A percentile compares a stretch with the other conserved stretches of the same genome.
Evolutionary conservation across 2,888 invertebrate genomes (phyloP).

Genomic region (Desoria tigrina): DNA sequence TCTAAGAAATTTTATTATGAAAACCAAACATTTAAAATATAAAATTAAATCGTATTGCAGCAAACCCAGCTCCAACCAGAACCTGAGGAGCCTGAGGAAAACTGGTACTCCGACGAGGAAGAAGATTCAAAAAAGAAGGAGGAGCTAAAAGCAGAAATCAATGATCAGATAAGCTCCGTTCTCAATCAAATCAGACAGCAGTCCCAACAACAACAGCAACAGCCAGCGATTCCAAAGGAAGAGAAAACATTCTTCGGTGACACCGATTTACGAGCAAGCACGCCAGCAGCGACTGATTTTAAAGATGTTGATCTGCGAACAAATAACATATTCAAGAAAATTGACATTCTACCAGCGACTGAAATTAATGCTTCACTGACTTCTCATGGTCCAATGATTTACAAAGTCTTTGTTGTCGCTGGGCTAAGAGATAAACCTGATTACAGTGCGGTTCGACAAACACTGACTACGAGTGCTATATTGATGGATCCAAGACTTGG

Average conservation of each 20-base stretch:
- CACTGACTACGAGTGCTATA: slow-evolving; percentile 39
- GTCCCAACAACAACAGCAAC: slow-evolving; percentile 22
- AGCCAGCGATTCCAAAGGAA: background rate
- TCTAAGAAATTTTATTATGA: slow-evolving; percentile 17
- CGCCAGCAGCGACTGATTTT: slow-evolving; percentile 51
- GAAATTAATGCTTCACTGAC: slow-evolving; percentile 82
- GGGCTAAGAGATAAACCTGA: slow-evolving; percentile 71
- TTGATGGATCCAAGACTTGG: slow-evolving; percentile 70
- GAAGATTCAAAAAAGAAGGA: slow-evolving; percentile 30
- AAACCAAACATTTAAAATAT: slow-evolving; percentile 1
- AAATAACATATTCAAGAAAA: slow-evolving; percentile 70
- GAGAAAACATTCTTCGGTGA: slow-evolving; percentile 60
- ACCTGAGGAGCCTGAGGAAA: slow-evolving; percentile 58
- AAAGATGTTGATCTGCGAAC: slow-evolving; percentile 71
- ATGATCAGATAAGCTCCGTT: slow-evolving; percentile 46
- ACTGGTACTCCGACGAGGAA: slow-evolving; percentile 43
- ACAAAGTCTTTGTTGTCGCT: slow-evolving; percentile 63
- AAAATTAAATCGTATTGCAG: slow-evolving; percentile 16
- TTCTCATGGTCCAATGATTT: slow-evolving; percentile 73
- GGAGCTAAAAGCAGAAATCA: slow-evolving; percentile 33
- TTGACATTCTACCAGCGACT: slow-evolving; percentile 77
- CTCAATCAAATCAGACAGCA: slow-evolving; percentile 47
- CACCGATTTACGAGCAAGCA: slow-evolving; percentile 66
- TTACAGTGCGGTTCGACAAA: slow-evolving; percentile 67
- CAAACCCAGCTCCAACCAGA: slow-evolving; percentile 47